Base-by-base conservation (phyloP, 2,797 vertebrate species). In the Myotis daubentonii region DNA sequence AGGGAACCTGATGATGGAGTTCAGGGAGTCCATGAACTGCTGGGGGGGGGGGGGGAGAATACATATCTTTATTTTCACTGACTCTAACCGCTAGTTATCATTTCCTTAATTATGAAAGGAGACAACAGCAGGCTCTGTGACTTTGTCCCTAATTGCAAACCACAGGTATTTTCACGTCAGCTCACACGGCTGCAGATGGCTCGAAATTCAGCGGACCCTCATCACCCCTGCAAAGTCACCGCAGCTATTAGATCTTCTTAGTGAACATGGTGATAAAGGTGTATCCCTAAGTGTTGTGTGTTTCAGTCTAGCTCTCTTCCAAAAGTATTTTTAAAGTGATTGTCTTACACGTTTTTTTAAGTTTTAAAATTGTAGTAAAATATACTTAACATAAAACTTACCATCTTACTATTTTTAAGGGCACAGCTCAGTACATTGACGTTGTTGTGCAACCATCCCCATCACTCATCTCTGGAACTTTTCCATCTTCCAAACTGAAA, bases 51-150 rank as follows among this genome's bases (percentile, higher is more conserved):
- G 28, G 2, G 4, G 51, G 19, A 19, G 44, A 25, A 25, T 22
- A 4, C 60, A 17, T 9, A 65, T 57, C 68, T 89, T 86, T 57
- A 25, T 76, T 86, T 89, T 62, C 57, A 62, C 44, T 19, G 60
- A 82, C 33, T 68, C 68, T 44, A 16, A 66, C 33, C 1, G 5
- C 9, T 55, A 65, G 36, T 62, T 47, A 19, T 30, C 60, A 71
- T 65, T 93, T 93, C 38, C 62, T 78, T 72, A 71, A 66, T 60
- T 55, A 41, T 30, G 38, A 93, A 36, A 16, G 25, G 82, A 86
- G 70, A 28, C 33, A 19, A 4, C 25, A 6, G 33, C 47, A 87
- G 30, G 62, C 23, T 41, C 25, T 49, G 41, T 49, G 79, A 70
- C 79, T 78, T n/a, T 71, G 81, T 62, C 20, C 25, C 30, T 36